phyloP scores from a whole-genome alignment of 1,140 invertebrate species.

The Listronotus bonariensis region DNA sequence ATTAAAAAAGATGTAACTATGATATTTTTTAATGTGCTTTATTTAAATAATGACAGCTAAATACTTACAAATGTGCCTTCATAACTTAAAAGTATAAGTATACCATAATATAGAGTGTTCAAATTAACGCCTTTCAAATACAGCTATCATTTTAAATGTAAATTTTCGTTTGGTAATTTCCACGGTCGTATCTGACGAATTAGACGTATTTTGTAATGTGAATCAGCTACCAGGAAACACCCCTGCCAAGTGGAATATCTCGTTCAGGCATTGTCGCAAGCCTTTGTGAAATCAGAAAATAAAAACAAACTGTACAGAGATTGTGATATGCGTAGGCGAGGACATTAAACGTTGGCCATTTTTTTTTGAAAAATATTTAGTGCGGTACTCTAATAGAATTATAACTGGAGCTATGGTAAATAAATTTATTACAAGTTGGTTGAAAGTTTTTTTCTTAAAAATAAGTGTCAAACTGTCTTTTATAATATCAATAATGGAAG shows the following conservation, averaged over 20 bases:
- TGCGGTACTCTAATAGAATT: too few relatives aligned
- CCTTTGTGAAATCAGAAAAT: constrained; percentile 24
- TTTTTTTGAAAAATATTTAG: too few relatives aligned
- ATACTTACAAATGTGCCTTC: constrained; percentile 27
- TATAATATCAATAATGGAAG: too few relatives aligned
- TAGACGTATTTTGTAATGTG: background rate
- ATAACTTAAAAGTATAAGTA: constrained; percentile 30
- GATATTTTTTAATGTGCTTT: background rate
- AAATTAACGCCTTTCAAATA: constrained; percentile 24
- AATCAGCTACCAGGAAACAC: background rate
- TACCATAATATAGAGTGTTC: constrained; percentile 26
- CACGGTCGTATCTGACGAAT: background rate
- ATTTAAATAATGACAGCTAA: constrained; percentile 17
- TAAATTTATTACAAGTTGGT: too few relatives aligned
- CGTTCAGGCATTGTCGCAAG: constrained; percentile 10
- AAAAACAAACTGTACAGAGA: constrained; percentile 43
- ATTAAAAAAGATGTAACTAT: background rate
- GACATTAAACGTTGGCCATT: constrained; percentile 3
- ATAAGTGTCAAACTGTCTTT: too few relatives aligned
- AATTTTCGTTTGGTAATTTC: too few relatives aligned
- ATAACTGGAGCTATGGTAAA: too few relatives aligned
- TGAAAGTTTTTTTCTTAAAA: too few relatives aligned
- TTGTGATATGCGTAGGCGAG: constrained; percentile 45
- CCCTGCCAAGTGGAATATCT: background rate
- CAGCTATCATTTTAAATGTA: constrained; percentile 11